A percentile compares a stretch with the other conserved stretches of the same genome.
phyloP scores from a whole-genome alignment of 2,888 invertebrate genomes.

The Penaeus monodon region DNA sequence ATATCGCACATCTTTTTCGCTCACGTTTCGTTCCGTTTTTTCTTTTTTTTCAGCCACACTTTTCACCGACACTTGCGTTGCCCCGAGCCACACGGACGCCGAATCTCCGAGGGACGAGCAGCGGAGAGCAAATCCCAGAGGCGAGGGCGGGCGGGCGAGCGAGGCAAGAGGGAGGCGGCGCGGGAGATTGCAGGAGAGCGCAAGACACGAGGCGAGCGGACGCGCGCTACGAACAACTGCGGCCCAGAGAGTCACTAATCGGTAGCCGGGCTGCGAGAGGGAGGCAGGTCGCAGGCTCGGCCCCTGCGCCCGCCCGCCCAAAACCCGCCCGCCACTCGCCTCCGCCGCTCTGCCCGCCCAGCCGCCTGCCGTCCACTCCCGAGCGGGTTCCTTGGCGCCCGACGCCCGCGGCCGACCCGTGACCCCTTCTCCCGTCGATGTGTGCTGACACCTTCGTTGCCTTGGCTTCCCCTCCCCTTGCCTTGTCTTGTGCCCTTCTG shows the following conservation, averaged over 20 bases:
- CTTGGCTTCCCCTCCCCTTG: background rate
- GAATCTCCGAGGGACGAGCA: too few relatives aligned
- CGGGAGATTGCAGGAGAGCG: background rate
- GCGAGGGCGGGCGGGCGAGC: background rate
- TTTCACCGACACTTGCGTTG: too few relatives aligned
- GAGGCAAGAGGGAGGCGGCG: background rate
- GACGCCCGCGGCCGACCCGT: too few relatives aligned
- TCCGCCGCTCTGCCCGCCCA: background rate
- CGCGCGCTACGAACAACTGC: slow-evolving; percentile 24
- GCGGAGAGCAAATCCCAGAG: too few relatives aligned
- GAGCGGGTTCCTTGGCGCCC: too few relatives aligned
- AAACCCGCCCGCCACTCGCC: background rate
- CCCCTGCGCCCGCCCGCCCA: background rate
- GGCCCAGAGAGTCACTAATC: slow-evolving; percentile 24
- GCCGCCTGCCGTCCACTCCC: background rate
- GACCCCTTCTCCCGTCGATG: too few relatives aligned
- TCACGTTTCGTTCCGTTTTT: background rate
- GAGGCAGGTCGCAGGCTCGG: background rate
- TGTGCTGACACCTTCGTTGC: too few relatives aligned
- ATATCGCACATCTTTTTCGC: background rate
- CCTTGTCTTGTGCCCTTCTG: background rate
- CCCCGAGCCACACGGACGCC: too few relatives aligned
- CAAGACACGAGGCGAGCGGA: slow-evolving; percentile 18
- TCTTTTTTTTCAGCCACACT: background rate
- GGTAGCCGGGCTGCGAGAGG: slow-evolving; percentile 12